These are phyloP conservation scores for Temnothorax unifasciatus DNA, from an alignment of 2,888 invertebrate genomes.

Conservation along the genomic window DNA sequence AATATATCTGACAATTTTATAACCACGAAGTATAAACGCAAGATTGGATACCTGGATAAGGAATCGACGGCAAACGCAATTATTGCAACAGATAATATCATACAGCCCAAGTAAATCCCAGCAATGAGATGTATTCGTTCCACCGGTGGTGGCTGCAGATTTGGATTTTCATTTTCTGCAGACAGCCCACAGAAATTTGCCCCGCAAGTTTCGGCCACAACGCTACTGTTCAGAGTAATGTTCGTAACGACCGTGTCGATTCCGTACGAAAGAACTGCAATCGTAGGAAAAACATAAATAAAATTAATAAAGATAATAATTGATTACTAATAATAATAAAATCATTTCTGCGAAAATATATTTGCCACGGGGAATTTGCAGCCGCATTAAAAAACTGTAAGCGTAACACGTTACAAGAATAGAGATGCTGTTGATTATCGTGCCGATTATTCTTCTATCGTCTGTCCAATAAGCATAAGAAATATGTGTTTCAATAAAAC, in stretches of 20 bases:
- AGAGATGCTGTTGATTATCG: not conserved
- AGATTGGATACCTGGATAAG: slow-evolving; percentile 89
- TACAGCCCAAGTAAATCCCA: slow-evolving; percentile 93
- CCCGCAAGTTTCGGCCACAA: slow-evolving; percentile 89
- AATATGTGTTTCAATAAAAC: slow-evolving; percentile 14
- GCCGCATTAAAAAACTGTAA: not conserved
- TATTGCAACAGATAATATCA: slow-evolving; percentile 91
- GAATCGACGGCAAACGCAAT: slow-evolving; percentile 94
- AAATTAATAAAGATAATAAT: slow-evolving; percentile 16
- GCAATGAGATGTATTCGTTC: slow-evolving; percentile 92
- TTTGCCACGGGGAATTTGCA: not conserved
- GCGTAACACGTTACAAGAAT: not conserved
- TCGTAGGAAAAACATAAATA: not conserved
- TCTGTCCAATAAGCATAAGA: not conserved
- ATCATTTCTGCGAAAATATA: not conserved
- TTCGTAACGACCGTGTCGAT: slow-evolving; percentile 77
- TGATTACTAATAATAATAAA: slow-evolving; percentile 10
- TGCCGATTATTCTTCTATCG: not conserved
- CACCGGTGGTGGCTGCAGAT: slow-evolving; percentile 91
- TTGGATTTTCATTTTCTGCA: slow-evolving; percentile 88
- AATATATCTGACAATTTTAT: not conserved
- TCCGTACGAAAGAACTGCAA: slow-evolving; percentile 83
- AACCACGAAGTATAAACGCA: not conserved
- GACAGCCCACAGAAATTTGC: slow-evolving; percentile 91
- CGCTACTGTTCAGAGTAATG: slow-evolving; percentile 84